Conservation (phyloP, 2,113 vertebrate species). For the Sisor rabdophorus region DNA sequence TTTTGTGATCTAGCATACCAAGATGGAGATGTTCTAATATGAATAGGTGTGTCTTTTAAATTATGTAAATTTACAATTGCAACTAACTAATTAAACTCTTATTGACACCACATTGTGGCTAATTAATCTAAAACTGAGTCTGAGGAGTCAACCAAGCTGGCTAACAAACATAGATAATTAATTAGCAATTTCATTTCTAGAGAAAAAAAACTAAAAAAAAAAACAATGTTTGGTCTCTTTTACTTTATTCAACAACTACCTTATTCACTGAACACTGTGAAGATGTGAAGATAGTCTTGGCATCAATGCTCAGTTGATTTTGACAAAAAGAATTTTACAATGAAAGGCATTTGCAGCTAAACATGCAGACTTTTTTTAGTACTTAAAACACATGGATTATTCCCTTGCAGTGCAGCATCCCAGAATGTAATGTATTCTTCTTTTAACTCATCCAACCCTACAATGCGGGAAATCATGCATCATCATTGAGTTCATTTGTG, state of each 20-base stretch:
- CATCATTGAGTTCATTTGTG: conserved; percentile 33
- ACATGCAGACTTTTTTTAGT: too few relatives aligned
- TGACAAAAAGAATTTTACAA: neutral
- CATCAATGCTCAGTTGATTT: neutral
- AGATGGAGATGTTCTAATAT: too few relatives aligned
- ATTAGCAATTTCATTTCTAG: neutral
- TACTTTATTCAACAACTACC: neutral
- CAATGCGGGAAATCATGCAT: conserved; percentile 28
- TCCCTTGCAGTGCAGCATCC: neutral
- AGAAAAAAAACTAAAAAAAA: neutral
- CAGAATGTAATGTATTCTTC: conserved; percentile 5
- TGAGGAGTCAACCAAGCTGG: neutral
- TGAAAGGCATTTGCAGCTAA: neutral
- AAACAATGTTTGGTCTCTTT: neutral
- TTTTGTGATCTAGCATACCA: too few relatives aligned
- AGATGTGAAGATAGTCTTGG: neutral
- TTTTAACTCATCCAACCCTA: conserved; percentile 11
- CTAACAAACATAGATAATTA: neutral
- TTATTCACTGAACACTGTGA: neutral
- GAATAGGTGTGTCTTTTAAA: too few relatives aligned
- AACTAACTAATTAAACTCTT: neutral
- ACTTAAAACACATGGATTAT: neutral
- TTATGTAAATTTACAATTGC: neutral
- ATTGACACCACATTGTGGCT: neutral
- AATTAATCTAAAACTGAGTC: neutral